These are phyloP conservation scores for Phycodurus eques DNA, from an alignment of 2,113 vertebrate genomes.

Conservation along the genomic window DNA sequence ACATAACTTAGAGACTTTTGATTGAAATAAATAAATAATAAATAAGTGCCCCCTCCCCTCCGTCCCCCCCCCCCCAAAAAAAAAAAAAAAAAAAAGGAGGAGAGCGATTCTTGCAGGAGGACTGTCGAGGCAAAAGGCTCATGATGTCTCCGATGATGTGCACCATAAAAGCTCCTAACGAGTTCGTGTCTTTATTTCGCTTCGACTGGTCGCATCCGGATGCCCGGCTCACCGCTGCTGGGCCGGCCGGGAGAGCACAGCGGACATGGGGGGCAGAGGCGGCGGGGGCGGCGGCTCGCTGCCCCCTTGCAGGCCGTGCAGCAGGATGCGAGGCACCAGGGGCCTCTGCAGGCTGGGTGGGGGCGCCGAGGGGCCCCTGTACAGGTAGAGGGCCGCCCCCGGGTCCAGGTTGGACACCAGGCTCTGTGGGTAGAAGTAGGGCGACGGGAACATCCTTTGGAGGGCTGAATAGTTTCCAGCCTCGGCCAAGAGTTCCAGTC, in stretches of 20 bases:
- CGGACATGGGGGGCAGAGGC: constrained; percentile 84
- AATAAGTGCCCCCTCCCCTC: constrained; percentile 34
- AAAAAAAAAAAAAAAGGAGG: not conserved
- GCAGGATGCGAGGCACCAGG: constrained; percentile 91
- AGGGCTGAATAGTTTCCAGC: constrained; percentile 95
- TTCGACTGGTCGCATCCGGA: constrained; percentile 48
- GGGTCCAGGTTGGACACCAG: constrained; percentile 94
- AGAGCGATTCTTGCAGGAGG: constrained; percentile 18
- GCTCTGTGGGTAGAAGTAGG: constrained; percentile 96
- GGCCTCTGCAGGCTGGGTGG: constrained; percentile 90
- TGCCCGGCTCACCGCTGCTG: constrained; percentile 86
- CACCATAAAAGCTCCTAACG: constrained; percentile 22
- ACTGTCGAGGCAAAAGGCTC: constrained; percentile 27
- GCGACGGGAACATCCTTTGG: constrained; percentile 96
- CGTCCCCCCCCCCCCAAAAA: constrained; percentile 4
- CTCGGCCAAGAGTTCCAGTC: constrained; percentile 91
- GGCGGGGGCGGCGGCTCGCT: constrained; percentile 82
- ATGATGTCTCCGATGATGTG: constrained; percentile 10
- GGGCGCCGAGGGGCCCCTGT: constrained; percentile 89
- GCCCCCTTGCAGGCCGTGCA: constrained; percentile 91
- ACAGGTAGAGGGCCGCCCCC: constrained; percentile 90
- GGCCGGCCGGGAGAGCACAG: constrained; percentile 83
- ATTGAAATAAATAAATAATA: constrained; percentile 73
- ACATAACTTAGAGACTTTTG: constrained; percentile 68
- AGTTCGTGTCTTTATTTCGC: constrained; percentile 26